Conservation (phyloP, 2,797 vertebrate species). For the Darevskia mixta region DNA sequence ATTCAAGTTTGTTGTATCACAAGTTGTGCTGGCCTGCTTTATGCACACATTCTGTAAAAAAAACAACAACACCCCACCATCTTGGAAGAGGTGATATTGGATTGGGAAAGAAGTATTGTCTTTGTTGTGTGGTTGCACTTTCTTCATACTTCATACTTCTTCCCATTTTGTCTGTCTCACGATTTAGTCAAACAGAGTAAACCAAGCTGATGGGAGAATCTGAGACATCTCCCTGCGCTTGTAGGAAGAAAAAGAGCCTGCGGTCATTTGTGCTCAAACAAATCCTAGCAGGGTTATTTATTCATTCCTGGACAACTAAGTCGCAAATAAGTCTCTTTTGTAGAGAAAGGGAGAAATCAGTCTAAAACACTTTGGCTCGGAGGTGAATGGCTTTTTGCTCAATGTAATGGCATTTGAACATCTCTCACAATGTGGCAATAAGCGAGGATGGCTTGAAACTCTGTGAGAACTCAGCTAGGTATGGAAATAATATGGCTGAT, state of each 20-base stretch:
- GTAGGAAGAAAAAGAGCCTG: neutral
- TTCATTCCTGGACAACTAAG: too few species aligned
- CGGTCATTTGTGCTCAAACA: neutral
- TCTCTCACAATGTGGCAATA: conserved; percentile 13
- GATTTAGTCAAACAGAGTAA: conserved; percentile 47
- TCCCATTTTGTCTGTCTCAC: conserved; percentile 47
- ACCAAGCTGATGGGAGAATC: neutral
- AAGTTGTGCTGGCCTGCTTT: neutral
- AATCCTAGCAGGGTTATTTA: neutral
- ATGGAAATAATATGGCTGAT: conserved; percentile 19
- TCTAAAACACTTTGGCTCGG: neutral
- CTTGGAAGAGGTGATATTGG: conserved; percentile 55
- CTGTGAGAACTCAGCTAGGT: conserved; percentile 21
- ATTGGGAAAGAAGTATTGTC: conserved; percentile 43
- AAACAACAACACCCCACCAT: rapidly evolving
- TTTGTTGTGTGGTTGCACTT: conserved; percentile 61
- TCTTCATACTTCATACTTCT: conserved; percentile 41
- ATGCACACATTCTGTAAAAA: neutral
- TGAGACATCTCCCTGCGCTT: neutral
- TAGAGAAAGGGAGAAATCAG: neutral
- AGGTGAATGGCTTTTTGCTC: neutral
- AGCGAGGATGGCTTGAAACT: conserved; percentile 40
- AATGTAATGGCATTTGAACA: neutral
- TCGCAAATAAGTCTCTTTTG: conserved; percentile 23
- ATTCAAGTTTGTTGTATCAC: neutral